Evolutionary conservation across 2,888 invertebrate genomes (phyloP).

Genomic region (Falcaria lacertinaria): DNA sequence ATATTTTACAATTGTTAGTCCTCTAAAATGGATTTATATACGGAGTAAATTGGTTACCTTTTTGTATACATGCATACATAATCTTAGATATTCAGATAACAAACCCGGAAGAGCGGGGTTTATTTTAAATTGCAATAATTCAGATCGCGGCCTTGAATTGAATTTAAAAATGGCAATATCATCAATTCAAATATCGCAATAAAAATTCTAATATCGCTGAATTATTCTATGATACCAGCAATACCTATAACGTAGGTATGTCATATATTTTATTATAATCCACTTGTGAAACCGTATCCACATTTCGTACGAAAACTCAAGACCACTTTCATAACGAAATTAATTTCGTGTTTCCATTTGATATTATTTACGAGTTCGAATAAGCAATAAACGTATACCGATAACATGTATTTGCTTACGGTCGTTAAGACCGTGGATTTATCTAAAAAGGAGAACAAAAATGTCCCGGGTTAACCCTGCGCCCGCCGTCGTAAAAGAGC

Average conservation of each 20-base stretch:
- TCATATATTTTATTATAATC: background rate
- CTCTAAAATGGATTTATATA: too few species aligned
- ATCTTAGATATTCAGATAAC: too few species aligned
- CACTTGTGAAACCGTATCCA: conserved; percentile 13
- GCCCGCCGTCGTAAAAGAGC: conserved; percentile 69
- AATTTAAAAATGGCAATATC: background rate
- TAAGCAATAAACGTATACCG: conserved; percentile 75
- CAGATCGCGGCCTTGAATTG: background rate
- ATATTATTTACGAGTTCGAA: conserved; percentile 74
- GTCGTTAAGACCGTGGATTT: conserved; percentile 75
- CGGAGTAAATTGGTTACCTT: too few species aligned
- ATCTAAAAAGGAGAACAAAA: conserved; percentile 77
- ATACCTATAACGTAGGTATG: background rate
- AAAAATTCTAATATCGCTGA: background rate
- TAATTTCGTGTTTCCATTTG: conserved; percentile 71
- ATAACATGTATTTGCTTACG: conserved; percentile 75
- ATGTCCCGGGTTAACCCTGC: conserved; percentile 66
- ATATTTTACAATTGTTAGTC: too few species aligned
- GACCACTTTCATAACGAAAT: conserved; percentile 66
- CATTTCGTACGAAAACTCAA: conserved; percentile 26
- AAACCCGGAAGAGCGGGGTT: background rate
- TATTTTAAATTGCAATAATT: background rate
- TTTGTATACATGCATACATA: too few species aligned
- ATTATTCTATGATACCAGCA: background rate
- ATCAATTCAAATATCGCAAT: background rate